Percentiles rank a stretch among this genome's conserved stretches.
Conservation (phyloP, 2,113 vertebrate genomes). For the Eclectus roratus region DNA sequence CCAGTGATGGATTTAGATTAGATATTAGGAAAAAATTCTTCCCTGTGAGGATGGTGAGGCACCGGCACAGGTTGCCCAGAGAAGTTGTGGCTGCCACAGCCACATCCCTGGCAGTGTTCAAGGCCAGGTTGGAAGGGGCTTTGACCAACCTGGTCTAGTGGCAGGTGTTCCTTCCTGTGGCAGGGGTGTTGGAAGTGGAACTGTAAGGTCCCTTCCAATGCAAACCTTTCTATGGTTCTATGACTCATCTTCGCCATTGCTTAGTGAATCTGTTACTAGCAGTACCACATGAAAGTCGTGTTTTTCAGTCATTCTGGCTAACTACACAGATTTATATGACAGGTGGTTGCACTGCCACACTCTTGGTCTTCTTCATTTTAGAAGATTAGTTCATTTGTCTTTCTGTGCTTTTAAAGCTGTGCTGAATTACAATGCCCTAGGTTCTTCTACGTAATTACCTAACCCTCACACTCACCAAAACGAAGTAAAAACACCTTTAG, state of each 20-base stretch:
- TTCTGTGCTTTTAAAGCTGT: background rate
- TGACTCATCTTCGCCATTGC: background rate
- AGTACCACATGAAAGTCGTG: background rate
- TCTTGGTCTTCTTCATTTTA: background rate
- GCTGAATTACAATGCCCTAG: background rate
- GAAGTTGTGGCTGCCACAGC: background rate
- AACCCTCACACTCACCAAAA: background rate
- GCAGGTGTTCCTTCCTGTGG: background rate
- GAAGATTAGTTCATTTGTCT: background rate
- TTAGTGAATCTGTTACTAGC: background rate
- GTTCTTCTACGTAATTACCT: background rate
- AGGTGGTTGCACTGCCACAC: background rate
- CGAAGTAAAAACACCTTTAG: background rate
- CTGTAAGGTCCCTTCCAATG: background rate
- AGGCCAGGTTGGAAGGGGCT: background rate
- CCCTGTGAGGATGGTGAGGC: background rate
- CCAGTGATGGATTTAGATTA: background rate
- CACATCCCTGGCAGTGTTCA: background rate
- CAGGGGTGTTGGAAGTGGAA: background rate
- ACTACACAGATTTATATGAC: background rate
- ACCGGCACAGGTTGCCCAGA: background rate
- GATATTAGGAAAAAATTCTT: background rate
- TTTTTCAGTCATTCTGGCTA: background rate
- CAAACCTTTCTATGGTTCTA: background rate
- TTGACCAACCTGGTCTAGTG: background rate